Evolutionary conservation across 2,888 invertebrate genomes (phyloP).

Genomic region (Cantharis flavilabris): DNA sequence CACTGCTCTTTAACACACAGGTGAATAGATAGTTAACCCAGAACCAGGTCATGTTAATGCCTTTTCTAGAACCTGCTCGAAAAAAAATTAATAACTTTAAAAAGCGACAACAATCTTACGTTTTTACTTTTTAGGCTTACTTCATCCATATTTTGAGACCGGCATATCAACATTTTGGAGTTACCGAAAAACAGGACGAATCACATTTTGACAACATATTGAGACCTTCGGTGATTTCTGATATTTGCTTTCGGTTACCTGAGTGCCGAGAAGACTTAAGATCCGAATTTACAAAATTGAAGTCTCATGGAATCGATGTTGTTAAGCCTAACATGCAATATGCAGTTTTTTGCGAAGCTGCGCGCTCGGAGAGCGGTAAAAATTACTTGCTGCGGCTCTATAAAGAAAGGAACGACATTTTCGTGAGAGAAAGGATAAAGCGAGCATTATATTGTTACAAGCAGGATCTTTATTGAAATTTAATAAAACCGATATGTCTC

Average conservation of each 20-base stretch:
- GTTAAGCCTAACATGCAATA: background rate
- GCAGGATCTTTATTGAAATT: background rate
- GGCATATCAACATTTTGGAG: background rate
- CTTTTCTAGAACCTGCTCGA: too few relatives aligned
- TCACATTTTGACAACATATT: background rate
- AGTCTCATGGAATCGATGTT: background rate
- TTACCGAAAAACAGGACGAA: background rate
- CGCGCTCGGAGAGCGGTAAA: background rate
- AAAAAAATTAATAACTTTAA: too few relatives aligned
- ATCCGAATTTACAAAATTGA: background rate
- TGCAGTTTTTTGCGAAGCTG: background rate
- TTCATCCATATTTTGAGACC: background rate
- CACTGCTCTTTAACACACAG: too few relatives aligned
- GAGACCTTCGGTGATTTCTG: background rate
- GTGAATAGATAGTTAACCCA: too few relatives aligned
- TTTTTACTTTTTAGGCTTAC: background rate
- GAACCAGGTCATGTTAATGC: too few relatives aligned
- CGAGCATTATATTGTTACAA: background rate
- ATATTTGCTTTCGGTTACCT: background rate
- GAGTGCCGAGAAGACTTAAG: background rate
- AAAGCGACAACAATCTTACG: too few relatives aligned
- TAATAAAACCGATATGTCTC: background rate
- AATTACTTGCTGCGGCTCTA: background rate
- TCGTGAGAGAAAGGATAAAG: background rate
- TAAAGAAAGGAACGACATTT: background rate